Base-by-base conservation (phyloP, 2,888 invertebrate genomes). In the Drosophila siamana region DNA sequence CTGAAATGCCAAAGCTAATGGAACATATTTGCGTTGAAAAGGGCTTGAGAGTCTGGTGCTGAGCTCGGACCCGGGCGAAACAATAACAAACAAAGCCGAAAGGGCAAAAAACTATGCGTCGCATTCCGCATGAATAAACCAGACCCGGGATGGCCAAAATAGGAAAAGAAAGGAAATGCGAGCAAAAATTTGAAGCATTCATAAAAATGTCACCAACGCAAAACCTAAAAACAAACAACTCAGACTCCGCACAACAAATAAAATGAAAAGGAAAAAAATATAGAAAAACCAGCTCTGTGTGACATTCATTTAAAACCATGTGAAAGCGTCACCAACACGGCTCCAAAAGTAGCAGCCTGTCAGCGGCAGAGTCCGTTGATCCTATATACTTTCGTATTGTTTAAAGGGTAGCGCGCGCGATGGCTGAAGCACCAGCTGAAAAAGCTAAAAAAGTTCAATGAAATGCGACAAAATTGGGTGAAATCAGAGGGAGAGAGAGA, bases 21-120 rank as follows among this genome's bases (percentile, higher is more conserved):
- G 84, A 88, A 85, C 88, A 86, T 86, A 85, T 85, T 85, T 85
- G 86, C 74, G 86, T 80, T 86, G 84, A 88, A 84, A 88, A 83
- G 84, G 77, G 88, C 76, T 73, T 30, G 33, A 55, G 33, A 55
- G 69, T 70, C 63, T 69, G 60, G 46, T 26, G 46, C 40, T 43
- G 75, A 74, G 73, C 69, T 62, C 62, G 57, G 43, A 69, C 63
- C 72, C 43, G 57, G 68, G 50, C 78, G 67, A 82, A 83, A 83
- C 82, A 87, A 83, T 83, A 83, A 83, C 82, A 83, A 88, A 78
- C 78, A 81, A 80, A 72, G 78, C 69, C 55, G 56, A 71, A 79
- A 76, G 72, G 72, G 69, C 78, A 85, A 87, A 82, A 87, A 81
- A 85, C 86, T 85, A 87, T 87, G 88, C 86, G 80, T 72, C 79